Percentiles rank a stretch among this genome's conserved stretches.
These are phyloP conservation scores for Meteorus cinctellus DNA, from an alignment of 2,888 invertebrate species.

Conservation along the genomic window DNA sequence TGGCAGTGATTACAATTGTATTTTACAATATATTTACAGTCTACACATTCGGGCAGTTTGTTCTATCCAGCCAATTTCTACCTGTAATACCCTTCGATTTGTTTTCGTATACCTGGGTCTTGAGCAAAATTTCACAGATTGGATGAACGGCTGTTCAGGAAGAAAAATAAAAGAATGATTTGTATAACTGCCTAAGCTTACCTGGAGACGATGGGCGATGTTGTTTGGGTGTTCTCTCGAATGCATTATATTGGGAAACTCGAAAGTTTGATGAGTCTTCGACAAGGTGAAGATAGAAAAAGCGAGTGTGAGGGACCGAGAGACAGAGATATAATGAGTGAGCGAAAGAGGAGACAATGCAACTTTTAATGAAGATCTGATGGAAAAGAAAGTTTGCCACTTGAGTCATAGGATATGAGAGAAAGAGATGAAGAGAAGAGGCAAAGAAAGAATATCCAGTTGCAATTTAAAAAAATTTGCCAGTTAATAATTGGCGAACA, in stretches of 20 bases:
- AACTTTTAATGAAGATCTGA: slow-evolving; percentile 25
- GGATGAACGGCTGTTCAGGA: not conserved
- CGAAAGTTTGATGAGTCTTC: not conserved
- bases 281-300: not conserved
- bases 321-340: not conserved
- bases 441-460: not conserved
- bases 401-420: not conserved
- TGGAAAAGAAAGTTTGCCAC: slow-evolving; percentile 35
- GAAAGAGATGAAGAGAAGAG: not conserved
- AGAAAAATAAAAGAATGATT: not conserved
- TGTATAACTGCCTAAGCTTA: slow-evolving; percentile 1
- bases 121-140: not conserved
- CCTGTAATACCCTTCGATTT: not conserved
- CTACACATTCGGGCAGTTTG: not conserved
- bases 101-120: not conserved
- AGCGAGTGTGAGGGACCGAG: not conserved
- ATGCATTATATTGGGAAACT: slow-evolving; percentile 3
- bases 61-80: not conserved
- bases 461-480: not conserved
- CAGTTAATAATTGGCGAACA: not conserved
- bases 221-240: not conserved
- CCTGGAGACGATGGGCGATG: not conserved
- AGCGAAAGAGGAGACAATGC: not conserved
- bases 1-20: not conserved
- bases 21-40: not conserved